Evolutionary conservation across 2,113 vertebrate genomes (phyloP), one percentile per base, ranked within the genome.

Genomic region (Mustela nigripes): DNA sequence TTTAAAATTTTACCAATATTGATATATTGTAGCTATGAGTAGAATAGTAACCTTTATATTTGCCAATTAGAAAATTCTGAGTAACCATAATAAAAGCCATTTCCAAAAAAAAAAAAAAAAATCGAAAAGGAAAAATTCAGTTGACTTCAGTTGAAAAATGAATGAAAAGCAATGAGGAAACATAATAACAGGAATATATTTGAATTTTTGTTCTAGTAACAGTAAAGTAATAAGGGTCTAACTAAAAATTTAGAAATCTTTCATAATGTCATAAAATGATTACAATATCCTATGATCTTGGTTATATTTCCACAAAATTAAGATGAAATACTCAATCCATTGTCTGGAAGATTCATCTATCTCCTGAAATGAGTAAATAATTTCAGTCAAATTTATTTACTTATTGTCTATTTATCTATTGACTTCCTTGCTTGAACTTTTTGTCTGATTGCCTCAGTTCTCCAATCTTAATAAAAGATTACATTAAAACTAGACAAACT

Each of bases 391-490:
- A 48, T 89, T 28, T 63, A 69, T 53, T 21, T 50, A 58, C 14
- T 26, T 26, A 48, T 10, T 21, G 4, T 83, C 36, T n/a, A 11
- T 56, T 15, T 26, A 39, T 63, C 56, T 10, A 1, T 62, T 19
- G 31, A 9, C 8, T 89, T 89, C 4, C 5, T 93, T 96, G 18
- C 69, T 87, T 73, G 19, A 90, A 76, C 4, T 78, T 15, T 90
- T 36, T 85, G 36, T 53, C 58, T 80, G 87, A 88, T 91, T 87
- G 10, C 36, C 4, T 82, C n/a, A 81, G 45, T 39, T 53, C 28
- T 96, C 58, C 22, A 82, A 42, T 91, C 36, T 94, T 94, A 97
- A 67, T 60, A 94, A 60, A 94, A 92, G 91, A 78, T 74, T 22
- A 63, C 19, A 87, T 31, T 92, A 76, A 94, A 93, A 62, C 56